Conservation (phyloP, 2,888 invertebrate genomes). For the Bruchidius siliquastri region DNA sequence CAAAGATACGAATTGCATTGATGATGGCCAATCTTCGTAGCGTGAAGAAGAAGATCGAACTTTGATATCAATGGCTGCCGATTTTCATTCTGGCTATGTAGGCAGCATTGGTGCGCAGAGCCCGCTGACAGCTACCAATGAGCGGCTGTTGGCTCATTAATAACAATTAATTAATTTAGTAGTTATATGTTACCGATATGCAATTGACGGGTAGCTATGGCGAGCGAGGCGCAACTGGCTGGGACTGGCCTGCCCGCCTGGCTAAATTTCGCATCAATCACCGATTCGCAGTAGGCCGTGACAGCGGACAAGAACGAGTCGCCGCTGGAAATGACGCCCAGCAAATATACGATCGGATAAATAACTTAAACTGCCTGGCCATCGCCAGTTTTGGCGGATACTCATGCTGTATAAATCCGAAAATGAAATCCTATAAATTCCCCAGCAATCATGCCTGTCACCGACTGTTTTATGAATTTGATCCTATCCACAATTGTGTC, state of each 20-base stretch:
- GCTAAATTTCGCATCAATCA: constrained; percentile 23
- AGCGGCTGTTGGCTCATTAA: constrained; percentile 11
- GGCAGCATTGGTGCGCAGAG: too few relatives aligned
- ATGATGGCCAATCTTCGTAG: too few relatives aligned
- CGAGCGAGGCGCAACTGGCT: constrained; percentile 17
- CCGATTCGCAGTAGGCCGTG: constrained; percentile 18
- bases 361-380: neutral
- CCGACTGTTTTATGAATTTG: neutral
- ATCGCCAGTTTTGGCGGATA: neutral
- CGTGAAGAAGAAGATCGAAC: too few relatives aligned
- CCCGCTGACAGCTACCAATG: neutral
- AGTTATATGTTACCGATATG: constrained; percentile 22
- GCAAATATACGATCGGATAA: neutral
- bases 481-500: neutral
- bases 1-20: too few relatives aligned
- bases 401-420: neutral
- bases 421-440: neutral
- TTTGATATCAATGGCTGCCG: too few relatives aligned
- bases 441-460: neutral
- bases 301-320: constrained; percentile 11
- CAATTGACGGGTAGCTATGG: constrained; percentile 26
- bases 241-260: constrained; percentile 11
- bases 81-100: too few relatives aligned
- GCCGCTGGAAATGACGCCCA: neutral
- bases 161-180: constrained; percentile 19